Evolutionary conservation across 2,113 vertebrate species (phyloP).

Genomic region (Phasianus colchicus): DNA sequence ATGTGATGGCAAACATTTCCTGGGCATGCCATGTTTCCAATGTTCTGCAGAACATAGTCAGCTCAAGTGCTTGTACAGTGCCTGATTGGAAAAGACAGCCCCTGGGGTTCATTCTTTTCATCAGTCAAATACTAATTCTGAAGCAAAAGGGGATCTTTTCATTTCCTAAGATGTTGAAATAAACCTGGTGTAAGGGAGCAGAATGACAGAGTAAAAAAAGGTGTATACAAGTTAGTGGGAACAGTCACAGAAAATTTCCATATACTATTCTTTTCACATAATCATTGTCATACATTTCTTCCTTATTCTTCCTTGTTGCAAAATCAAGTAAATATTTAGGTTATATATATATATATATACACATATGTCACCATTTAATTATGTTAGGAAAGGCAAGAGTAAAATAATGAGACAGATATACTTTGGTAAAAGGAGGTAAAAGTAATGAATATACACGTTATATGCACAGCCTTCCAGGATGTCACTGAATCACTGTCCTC

Average conservation of each 20-base stretch:
- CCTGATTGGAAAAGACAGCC: constrained; percentile 67
- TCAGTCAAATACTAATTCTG: constrained; percentile 46
- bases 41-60: constrained; percentile 64
- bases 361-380: background rate
- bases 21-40: constrained; percentile 66
- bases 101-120: constrained; percentile 71
- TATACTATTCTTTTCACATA: background rate
- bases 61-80: constrained; percentile 55
- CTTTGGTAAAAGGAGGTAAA: background rate
- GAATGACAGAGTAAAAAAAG: constrained; percentile 37
- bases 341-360: background rate
- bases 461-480: background rate
- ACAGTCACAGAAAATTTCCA: background rate
- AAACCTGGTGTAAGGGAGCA: constrained; percentile 7
- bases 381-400: background rate
- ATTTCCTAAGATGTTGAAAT: constrained; percentile 61
- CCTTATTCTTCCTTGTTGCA: background rate
- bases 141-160: constrained; percentile 44
- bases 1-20: constrained; percentile 77
- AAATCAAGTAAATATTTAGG: background rate
- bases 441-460: background rate
- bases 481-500: background rate
- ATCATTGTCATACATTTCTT: background rate
- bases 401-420: background rate
- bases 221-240: background rate